Evolutionary conservation across 2,113 vertebrate genomes (phyloP).

Genomic region (Barbus barbus): DNA sequence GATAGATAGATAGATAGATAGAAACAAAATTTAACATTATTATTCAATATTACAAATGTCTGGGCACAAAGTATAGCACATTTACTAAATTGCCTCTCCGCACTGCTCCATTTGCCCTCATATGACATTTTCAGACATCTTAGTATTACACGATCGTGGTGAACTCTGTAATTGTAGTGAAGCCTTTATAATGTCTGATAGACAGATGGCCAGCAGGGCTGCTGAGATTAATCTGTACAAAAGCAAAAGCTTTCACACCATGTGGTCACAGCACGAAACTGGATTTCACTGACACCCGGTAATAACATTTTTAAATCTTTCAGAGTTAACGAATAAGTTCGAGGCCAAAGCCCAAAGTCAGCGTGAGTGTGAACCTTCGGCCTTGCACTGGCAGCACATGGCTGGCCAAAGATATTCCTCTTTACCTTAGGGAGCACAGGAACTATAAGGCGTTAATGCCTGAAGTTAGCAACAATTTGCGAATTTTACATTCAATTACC

Average conservation of each 20-base stretch:
- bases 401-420: neutral
- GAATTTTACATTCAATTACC: slow-evolving; percentile 71
- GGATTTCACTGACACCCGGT: slow-evolving; percentile 37
- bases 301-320: slow-evolving; percentile 46
- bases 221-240: slow-evolving; percentile 49
- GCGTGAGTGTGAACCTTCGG: slow-evolving; percentile 32
- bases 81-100: too few species aligned
- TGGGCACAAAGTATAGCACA: too few species aligned
- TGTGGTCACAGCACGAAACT: slow-evolving; percentile 36
- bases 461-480: slow-evolving; percentile 56
- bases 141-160: neutral
- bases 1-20: too few species aligned
- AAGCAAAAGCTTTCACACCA: slow-evolving; percentile 41
- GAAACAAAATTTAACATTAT: too few species aligned
- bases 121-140: slow-evolving; percentile 1
- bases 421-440: neutral
- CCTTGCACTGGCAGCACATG: neutral
- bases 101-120: neutral
- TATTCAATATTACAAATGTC: too few species aligned
- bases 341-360: slow-evolving; percentile 12
- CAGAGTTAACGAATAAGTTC: neutral
- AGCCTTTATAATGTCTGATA: slow-evolving; percentile 34
- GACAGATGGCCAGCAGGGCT: slow-evolving; percentile 48
- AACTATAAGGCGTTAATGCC: slow-evolving; percentile 59
- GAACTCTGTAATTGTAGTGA: slow-evolving; percentile 12